Evolutionary conservation across 2,113 vertebrate species (phyloP), one percentile per base, ranked within the genome.

Genomic region (Notothenia coriiceps): DNA sequence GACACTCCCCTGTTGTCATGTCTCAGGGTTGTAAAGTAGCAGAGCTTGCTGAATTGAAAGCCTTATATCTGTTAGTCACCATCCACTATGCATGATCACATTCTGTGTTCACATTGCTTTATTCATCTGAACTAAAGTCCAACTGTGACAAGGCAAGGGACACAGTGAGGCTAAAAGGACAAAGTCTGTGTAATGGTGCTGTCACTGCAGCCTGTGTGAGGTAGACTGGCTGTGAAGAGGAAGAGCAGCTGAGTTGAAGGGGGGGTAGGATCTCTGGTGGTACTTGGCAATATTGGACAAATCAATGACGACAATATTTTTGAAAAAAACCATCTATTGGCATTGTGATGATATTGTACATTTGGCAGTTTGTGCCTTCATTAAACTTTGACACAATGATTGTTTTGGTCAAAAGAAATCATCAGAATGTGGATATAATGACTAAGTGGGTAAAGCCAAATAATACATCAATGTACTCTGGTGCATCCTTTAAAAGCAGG

Each of bases 11-110:
- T 65, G 76, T 73, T 84, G 70, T 80, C 66, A 74, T 54, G 66
- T 86, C 60, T 64, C 61, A 5, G 33, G 22, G 60, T 76, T 86
- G 81, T 68, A 83, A 83, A 86, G 83, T 56, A 51, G 74, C 73
- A 71, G 3, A 55, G 60, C 44, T 35, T 25, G 55, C 79, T 86
- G 78, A 89, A 70, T 56, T 20, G 60, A 75, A 79, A 84, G 61
- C 50, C 56, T 60, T 20, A 10, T 73, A 66, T 85, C 86, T 63
- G 57, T 92, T 91, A 88, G 89, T 93, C 83, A 79, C 81, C 86
- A 88, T 90, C 56, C 72, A 83, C 85, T 87, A 88, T 90, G 57
- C 78, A 89, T 82, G 77, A 68, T 70, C 77, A 51, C 72, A 63
- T 20, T 76, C 50, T 72, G 65, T 1, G 2, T 22, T 76, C 68